phyloP scores from a whole-genome alignment of 53 echinoderm and acorn worm species.

The Holothuria leucospilota region DNA sequence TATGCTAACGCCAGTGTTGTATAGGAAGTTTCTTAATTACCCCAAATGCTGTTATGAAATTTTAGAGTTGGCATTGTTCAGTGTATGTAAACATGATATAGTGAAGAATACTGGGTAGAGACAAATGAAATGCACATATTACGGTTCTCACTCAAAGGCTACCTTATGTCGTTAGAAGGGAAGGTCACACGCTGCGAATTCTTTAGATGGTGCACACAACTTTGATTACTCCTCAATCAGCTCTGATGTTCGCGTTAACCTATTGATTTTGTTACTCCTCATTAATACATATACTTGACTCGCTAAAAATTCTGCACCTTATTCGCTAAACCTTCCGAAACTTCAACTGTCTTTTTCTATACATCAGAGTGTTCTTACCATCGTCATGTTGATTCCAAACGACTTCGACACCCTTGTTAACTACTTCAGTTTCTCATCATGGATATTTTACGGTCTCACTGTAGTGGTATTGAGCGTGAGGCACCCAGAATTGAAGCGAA shows the following conservation, averaged over 20 bases:
- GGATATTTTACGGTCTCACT: conserved; percentile 52
- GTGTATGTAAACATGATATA: too few relatives aligned
- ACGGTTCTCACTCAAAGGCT: not conserved
- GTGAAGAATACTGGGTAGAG: too few relatives aligned
- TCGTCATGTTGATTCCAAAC: conserved; percentile 48
- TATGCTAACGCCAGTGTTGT: too few relatives aligned
- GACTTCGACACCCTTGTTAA: conserved; percentile 36
- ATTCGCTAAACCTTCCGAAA: too few relatives aligned
- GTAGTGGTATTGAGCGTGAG: not conserved
- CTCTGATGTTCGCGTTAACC: conserved; percentile 26
- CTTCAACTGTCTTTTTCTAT: too few relatives aligned
- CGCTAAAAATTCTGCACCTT: too few relatives aligned
- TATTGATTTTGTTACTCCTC: not conserved
- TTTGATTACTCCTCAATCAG: conserved; percentile 27
- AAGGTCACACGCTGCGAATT: conserved; percentile 28
- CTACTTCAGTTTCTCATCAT: conserved; percentile 48
- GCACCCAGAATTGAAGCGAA: conserved; percentile 35
- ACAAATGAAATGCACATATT: too few relatives aligned
- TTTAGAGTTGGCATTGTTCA: too few relatives aligned
- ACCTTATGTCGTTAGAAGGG: conserved; percentile 23
- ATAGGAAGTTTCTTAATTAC: too few relatives aligned
- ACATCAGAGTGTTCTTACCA: conserved; percentile 9
- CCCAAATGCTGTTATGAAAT: too few relatives aligned
- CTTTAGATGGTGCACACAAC: conserved; percentile 31
- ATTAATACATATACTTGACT: too few relatives aligned